Evolutionary conservation across 2,888 invertebrate genomes (phyloP).

Genomic region (Caenorhabditis japonica): DNA sequence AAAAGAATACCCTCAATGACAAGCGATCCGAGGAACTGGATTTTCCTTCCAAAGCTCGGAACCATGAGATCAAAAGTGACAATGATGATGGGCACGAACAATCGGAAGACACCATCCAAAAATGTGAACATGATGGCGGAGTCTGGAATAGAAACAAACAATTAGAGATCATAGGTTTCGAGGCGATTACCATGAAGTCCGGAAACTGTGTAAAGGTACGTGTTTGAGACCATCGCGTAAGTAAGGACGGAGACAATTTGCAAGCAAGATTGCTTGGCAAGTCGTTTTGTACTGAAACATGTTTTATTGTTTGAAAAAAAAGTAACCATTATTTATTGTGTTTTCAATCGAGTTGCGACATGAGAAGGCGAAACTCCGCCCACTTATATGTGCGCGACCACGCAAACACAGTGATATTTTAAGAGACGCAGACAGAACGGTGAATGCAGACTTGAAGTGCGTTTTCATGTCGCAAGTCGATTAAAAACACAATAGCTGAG

Average conservation of each 20-base stretch:
- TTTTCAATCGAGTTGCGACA: too few species aligned
- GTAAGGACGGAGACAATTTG: constrained; percentile 74
- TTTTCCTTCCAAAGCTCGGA: constrained; percentile 66
- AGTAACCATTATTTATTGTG: too few species aligned
- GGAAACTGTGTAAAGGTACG: constrained; percentile 66
- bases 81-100: constrained; percentile 68
- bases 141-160: constrained; percentile 33
- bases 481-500: too few species aligned
- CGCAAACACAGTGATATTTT: too few species aligned
- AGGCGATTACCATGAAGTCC: constrained; percentile 58
- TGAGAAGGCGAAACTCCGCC: too few species aligned
- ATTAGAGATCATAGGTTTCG: background rate
- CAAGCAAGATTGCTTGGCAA: constrained; percentile 72
- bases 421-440: too few species aligned
- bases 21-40: constrained; percentile 68
- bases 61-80: constrained; percentile 69
- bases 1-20: constrained; percentile 59
- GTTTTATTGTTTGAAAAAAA: background rate
- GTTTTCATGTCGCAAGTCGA: too few species aligned
- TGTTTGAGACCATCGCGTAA: constrained; percentile 70
- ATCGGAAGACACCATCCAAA: constrained; percentile 70
- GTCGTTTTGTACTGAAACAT: constrained; percentile 51
- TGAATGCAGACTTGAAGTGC: too few species aligned
- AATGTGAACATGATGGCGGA: constrained; percentile 70
- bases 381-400: too few species aligned